Evolutionary conservation across 2,113 vertebrate genomes (phyloP), one percentile per base, ranked within the genome.

Genomic region (Antigone vipio): DNA sequence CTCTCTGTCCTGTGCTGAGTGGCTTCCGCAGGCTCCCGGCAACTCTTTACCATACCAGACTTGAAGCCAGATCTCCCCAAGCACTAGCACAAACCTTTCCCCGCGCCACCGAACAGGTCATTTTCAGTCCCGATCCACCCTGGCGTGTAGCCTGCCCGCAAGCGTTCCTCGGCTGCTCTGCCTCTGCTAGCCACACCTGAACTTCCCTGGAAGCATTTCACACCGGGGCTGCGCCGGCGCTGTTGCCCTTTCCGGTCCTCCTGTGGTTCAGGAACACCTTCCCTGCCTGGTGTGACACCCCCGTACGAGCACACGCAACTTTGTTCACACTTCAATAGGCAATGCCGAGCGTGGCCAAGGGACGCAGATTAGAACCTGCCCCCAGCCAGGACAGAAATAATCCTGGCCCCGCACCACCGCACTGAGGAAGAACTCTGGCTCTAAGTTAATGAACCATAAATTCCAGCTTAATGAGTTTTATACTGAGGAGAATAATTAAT

Each of bases 401-500:
- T 89, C 88, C 94, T 60, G 71, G 75, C 86, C 82, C 87, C 73
- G 56, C 55, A 42, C 45, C 35, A 1, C 71, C 12, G 34, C 68
- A 6, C 52, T 0, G 13, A 85, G 58, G 55, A 93, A 74, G 62
- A 89, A 24, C 84, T 91, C 94, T 3, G 50, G 24, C 91, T 97
- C 84, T 45, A 88, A 66, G 89, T 93, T 96, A 97, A 96, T 87
- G 96, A 97, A 95, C 93, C 63, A 49, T 84, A 84, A 88, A 97
- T 96, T 93, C 91, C 76, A 87, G 87, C 91, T 91, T 96, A 96
- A 97, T 97, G 96, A 96, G 95, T 93, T 97, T 96, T 96, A 83
- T 90, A 93, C 91, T 94, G 95, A 96, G 88, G 93, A 97, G 95
- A 97, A 95, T 97, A 96, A 97, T 97, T 97, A 97, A 97, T 96